Evolutionary conservation across 2,888 invertebrate species (phyloP).

Genomic region (Ommatoiulus sabulosus): DNA sequence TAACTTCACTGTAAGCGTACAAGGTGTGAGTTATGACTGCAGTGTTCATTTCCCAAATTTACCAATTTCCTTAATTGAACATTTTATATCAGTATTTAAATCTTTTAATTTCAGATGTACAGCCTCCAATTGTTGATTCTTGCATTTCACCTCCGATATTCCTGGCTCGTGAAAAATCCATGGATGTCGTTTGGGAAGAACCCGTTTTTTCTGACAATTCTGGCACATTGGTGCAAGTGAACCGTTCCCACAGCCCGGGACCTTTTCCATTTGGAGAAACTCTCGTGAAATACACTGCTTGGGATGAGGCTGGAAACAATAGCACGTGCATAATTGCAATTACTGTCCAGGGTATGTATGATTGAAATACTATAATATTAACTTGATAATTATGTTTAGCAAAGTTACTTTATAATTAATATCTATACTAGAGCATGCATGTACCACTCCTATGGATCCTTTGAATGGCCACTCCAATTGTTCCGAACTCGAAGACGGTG

Average conservation of each 20-base stretch:
- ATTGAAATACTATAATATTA: neutral
- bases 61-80: neutral
- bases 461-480: constrained; percentile 71
- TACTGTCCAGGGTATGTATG: constrained; percentile 72
- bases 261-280: constrained; percentile 73
- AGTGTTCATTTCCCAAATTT: constrained; percentile 49
- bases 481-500: constrained; percentile 67
- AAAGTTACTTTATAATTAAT: neutral
- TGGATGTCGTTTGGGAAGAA: constrained; percentile 73
- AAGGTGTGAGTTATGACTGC: constrained; percentile 67
- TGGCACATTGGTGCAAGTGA: constrained; percentile 64
- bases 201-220: constrained; percentile 75
- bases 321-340: constrained; percentile 74
- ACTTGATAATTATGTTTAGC: neutral
- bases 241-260: constrained; percentile 67
- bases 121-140: constrained; percentile 73
- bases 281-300: constrained; percentile 72
- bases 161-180: constrained; percentile 66
- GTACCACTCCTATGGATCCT: constrained; percentile 69
- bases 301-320: constrained; percentile 73
- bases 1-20: constrained; percentile 73
- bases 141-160: constrained; percentile 74
- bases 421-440: constrained; percentile 64
- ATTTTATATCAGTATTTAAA: neutral
- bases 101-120: constrained; percentile 68